Evolutionary conservation across 2,113 vertebrate species (phyloP).

Genomic region (Trinectes maculatus): DNA sequence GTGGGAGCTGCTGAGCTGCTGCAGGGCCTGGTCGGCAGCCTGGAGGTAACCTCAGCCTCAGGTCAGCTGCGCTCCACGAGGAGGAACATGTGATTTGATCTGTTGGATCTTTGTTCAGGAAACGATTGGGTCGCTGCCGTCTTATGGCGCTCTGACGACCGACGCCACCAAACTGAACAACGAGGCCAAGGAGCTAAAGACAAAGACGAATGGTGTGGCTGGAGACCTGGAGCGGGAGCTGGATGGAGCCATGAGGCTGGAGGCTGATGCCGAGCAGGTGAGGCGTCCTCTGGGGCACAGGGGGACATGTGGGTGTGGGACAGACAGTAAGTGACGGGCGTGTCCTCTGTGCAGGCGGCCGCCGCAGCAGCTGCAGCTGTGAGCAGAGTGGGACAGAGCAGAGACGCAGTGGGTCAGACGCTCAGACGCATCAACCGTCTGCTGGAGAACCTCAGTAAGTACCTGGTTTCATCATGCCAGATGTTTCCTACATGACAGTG

Average conservation of each 20-base stretch:
- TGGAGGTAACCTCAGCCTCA: constrained; percentile 88
- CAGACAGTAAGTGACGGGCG: neutral
- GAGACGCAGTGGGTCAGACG: constrained; percentile 69
- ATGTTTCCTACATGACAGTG: too few relatives aligned
- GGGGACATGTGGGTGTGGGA: neutral
- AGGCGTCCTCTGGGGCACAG: neutral
- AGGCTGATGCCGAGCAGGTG: constrained; percentile 62
- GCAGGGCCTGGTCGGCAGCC: constrained; percentile 60
- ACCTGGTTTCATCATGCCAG: too few relatives aligned
- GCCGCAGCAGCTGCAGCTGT: constrained; percentile 53
- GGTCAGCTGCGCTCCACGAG: neutral
- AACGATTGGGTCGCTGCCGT: constrained; percentile 10
- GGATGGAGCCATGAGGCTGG: neutral
- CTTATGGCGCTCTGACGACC: constrained; percentile 17
- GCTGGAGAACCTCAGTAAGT: constrained; percentile 83
- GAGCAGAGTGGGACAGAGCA: constrained; percentile 66
- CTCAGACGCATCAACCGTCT: constrained; percentile 79
- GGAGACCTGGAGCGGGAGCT: constrained; percentile 19
- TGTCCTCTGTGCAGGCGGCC: constrained; percentile 58
- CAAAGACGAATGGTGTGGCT: rapidly evolving
- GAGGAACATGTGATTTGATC: neutral
- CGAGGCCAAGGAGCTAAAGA: constrained; percentile 33
- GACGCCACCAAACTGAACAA: constrained; percentile 48
- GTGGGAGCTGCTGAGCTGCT: constrained; percentile 52
- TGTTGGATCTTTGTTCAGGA: constrained; percentile 41